A percentile compares a stretch with the other conserved stretches of the same genome.
phyloP scores from a whole-genome alignment of 2,113 vertebrate genomes.

The Phrynosoma blainvillii region DNA sequence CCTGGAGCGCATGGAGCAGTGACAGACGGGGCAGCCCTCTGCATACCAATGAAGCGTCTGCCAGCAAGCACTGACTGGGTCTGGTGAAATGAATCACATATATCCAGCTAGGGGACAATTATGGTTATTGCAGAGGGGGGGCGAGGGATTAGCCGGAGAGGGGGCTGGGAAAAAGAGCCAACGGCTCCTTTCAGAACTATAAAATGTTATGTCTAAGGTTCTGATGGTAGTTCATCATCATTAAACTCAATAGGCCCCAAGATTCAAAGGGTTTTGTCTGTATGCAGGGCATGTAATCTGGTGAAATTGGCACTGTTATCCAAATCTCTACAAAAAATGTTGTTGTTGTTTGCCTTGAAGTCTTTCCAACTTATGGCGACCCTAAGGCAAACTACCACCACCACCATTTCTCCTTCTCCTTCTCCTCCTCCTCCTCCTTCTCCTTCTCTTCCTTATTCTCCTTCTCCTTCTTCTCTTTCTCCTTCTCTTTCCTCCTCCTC shows the following conservation, averaged over 20 bases:
- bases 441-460: too few species aligned
- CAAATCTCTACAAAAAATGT: neutral
- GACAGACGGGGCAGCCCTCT: conserved; percentile 65
- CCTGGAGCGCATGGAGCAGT: conserved; percentile 70
- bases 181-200: conserved; percentile 16
- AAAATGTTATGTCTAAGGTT: conserved; percentile 18
- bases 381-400: too few species aligned
- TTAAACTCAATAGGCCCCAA: neutral
- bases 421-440: too few species aligned
- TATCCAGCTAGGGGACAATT: conserved; percentile 70
- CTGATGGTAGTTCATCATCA: neutral
- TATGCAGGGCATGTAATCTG: neutral
- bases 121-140: conserved; percentile 60
- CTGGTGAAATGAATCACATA: conserved; percentile 66
- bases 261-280: neutral
- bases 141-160: neutral
- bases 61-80: conserved; percentile 62
- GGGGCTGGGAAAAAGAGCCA: conserved; percentile 32
- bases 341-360: too few species aligned
- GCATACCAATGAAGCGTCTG: conserved; percentile 76
- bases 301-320: neutral
- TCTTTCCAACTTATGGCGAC: too few species aligned
- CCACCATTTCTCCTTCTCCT: too few species aligned
- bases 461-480: too few species aligned
- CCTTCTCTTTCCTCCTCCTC: too few species aligned